Conservation (phyloP, 1,140 invertebrate species). For the Brachionus manjavacas region DNA sequence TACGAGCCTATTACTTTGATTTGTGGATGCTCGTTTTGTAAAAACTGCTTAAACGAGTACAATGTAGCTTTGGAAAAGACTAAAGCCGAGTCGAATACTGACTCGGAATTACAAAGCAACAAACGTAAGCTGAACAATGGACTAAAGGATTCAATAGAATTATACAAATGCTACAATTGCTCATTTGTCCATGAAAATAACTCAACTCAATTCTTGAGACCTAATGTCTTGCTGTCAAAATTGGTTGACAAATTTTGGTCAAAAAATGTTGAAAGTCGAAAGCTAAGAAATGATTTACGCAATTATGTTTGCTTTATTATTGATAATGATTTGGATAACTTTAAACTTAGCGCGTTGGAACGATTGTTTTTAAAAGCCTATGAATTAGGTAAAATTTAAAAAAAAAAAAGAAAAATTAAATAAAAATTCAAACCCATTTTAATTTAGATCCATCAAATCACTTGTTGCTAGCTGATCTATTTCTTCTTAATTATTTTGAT, state of each 20-base stretch:
- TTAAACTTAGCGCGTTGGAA: background rate
- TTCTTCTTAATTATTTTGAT: slow-evolving; percentile 34
- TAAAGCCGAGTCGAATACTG: background rate
- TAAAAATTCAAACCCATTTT: background rate
- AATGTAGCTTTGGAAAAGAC: background rate
- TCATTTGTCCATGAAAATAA: slow-evolving; percentile 2
- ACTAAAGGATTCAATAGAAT: background rate
- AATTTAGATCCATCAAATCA: slow-evolving; percentile 35
- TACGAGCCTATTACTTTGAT: slow-evolving; percentile 13
- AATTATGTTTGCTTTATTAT: slow-evolving; percentile 19
- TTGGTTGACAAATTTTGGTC: slow-evolving; percentile 22
- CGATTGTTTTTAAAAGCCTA: slow-evolving; percentile 10
- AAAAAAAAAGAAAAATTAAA: background rate
- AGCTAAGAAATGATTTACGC: slow-evolving; percentile 28
- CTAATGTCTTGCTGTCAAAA: background rate
- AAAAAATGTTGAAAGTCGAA: background rate
- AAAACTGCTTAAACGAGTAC: slow-evolving; percentile 33
- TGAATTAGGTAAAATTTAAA: slow-evolving; percentile 14
- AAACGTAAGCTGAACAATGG: background rate
- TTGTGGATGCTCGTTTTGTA: slow-evolving; percentile 39
- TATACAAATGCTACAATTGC: slow-evolving; percentile 34
- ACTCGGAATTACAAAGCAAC: background rate
- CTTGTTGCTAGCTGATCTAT: slow-evolving; percentile 40
- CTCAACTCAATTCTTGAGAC: background rate
- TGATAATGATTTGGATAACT: slow-evolving; percentile 11